These are phyloP conservation scores for Maniola jurtina DNA, from an alignment of 1,140 invertebrate genomes.

Conservation along the genomic window DNA sequence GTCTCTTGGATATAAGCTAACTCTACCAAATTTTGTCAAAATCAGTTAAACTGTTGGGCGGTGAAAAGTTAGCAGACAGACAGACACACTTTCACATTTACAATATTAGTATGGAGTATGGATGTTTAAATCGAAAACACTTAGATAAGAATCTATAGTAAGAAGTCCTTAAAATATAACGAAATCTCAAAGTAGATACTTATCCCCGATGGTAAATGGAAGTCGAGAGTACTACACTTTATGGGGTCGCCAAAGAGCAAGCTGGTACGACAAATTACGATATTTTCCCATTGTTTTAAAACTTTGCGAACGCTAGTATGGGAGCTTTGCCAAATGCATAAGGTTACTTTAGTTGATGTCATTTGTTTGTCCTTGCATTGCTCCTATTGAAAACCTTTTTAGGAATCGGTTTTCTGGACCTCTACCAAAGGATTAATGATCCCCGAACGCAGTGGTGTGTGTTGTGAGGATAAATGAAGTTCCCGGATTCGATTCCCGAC, in stretches of 20 bases:
- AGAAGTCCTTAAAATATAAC: too few relatives aligned
- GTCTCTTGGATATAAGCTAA: too few relatives aligned
- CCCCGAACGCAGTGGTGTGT: too few relatives aligned
- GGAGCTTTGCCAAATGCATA: constrained; percentile 2
- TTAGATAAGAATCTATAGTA: too few relatives aligned
- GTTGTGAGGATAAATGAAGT: too few relatives aligned
- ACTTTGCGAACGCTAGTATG: neutral
- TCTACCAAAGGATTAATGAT: neutral
- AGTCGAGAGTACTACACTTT: neutral
- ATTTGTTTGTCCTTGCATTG: neutral
- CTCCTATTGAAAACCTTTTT: constrained; percentile 1
- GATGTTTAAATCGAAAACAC: too few relatives aligned
- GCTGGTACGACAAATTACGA: neutral
- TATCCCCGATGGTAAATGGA: neutral
- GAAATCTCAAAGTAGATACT: neutral
- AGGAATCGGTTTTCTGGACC: neutral
- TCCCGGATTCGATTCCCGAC: too few relatives aligned
- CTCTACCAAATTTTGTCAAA: too few relatives aligned
- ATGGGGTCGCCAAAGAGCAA: neutral
- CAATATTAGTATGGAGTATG: too few relatives aligned
- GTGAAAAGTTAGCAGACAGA: too few relatives aligned
- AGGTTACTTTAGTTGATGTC: neutral
- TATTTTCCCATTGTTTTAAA: neutral
- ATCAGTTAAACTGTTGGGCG: too few relatives aligned
- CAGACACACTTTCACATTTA: too few relatives aligned